phyloP scores from a whole-genome alignment of 2,113 vertebrate species.

The Myxocyprinus asiaticus region DNA sequence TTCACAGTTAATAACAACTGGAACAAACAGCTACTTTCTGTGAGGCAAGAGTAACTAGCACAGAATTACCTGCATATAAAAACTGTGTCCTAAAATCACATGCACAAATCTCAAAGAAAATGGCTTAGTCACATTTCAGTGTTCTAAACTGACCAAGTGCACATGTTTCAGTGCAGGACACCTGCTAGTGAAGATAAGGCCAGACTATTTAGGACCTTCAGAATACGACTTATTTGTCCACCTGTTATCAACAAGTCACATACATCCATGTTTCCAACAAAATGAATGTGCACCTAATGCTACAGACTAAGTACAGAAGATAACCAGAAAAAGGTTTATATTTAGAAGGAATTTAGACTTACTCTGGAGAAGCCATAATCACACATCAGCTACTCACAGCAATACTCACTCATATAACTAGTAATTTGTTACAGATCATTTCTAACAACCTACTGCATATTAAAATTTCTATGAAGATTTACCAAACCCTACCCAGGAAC shows the following conservation, averaged over 20 bases:
- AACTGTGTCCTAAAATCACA: neutral
- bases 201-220: neutral
- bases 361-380: neutral
- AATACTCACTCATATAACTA: neutral
- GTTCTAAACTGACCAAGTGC: neutral
- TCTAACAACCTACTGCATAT: neutral
- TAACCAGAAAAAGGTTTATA: neutral
- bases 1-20: constrained; percentile 10
- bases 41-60: neutral
- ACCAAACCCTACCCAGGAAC: neutral
- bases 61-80: constrained; percentile 13
- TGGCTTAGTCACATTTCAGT: neutral
- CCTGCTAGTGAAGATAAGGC: constrained; percentile 40
- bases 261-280: neutral
- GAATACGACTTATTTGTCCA: neutral
- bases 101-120: constrained; percentile 5
- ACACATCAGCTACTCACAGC: neutral
- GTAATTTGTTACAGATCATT: neutral
- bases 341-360: neutral
- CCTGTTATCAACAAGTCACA: constrained; percentile 30
- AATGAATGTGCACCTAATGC: too few relatives aligned
- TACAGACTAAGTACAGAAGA: too few relatives aligned
- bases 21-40: neutral
- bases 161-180: neutral
- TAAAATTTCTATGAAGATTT: neutral